Evolutionary conservation across 2,888 invertebrate species (phyloP), one percentile per base, ranked within the genome.

Genomic region (Helobdella robusta): DNA sequence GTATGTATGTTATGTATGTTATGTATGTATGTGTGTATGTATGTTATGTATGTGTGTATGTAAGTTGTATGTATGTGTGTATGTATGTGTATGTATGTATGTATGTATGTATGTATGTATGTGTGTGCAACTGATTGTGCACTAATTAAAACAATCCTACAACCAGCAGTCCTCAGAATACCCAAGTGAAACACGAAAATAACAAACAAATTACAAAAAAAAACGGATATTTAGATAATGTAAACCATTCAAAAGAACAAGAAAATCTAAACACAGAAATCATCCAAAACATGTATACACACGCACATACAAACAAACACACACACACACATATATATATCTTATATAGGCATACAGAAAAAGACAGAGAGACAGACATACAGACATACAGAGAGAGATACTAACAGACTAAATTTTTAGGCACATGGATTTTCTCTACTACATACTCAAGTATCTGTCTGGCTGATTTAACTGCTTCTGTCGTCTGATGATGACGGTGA

Each of bases 401-500:
- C 75, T 74, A 73, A 73, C 95, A 94, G 70, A 98, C 95, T 75
- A 97, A 84, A 76, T 87, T 87, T 74, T 93, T 86, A 71, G 95
- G 95, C 76, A 98, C 95, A 82, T 90, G 89, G 80, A 94, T 86
- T 72, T 89, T 89, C 82, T 93, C 93, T 82, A 97, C 93, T 73
- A 91, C 89, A 84, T 92, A 98, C 82, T 98, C 98, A 75, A 98
- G 85, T 86, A 97, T 87, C 70, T 87, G 86, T 66, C 97, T 86
- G 68, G 97, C 97, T 76, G 87, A 86, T 76, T 88, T 89, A 67
- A 95, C 95, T 68, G 92, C 89, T 77, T 93, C 92, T 76, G 86
- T 85, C 52, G 88, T 86, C 87, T 87, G 75, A 3, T n/a, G 44
- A 35, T 20, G n/a, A n/a, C n/a, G n/a, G n/a, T n/a, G n/a, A n/a